Conservation (phyloP, 2,113 vertebrate genomes). For the Triplophysa siluroides region DNA sequence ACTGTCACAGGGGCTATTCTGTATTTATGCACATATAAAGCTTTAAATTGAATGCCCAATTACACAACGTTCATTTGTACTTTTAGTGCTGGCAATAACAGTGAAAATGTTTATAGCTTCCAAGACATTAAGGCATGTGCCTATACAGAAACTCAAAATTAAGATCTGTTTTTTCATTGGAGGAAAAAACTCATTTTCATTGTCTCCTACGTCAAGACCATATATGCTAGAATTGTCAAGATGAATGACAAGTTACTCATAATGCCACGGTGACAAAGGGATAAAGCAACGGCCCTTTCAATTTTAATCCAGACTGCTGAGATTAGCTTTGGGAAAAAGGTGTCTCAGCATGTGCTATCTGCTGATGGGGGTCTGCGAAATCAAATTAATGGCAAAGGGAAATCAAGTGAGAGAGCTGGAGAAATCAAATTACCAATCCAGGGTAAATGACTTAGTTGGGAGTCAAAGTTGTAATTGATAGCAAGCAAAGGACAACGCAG, state of each 20-base stretch:
- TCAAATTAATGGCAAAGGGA: slow-evolving; percentile 81
- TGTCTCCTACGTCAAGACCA: background rate
- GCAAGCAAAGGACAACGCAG: slow-evolving; percentile 67
- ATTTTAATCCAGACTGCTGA: slow-evolving; percentile 72
- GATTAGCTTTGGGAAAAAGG: slow-evolving; percentile 75
- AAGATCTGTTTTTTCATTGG: no score
- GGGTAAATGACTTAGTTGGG: slow-evolving; percentile 78
- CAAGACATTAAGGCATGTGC: no score
- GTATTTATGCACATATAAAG: no score
- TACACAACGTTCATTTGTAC: no score
- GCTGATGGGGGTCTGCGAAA: slow-evolving; percentile 76
- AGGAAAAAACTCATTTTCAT: no score
- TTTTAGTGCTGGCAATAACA: no score
- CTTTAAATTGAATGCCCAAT: no score
- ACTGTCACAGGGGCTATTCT: no score
- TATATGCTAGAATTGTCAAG: background rate
- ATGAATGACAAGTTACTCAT: slow-evolving; percentile 33
- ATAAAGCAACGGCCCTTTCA: slow-evolving; percentile 59
- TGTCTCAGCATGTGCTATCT: slow-evolving; percentile 72
- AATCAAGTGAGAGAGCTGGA: slow-evolving; percentile 75
- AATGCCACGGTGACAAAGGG: slow-evolving; percentile 47
- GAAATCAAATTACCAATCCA: slow-evolving; percentile 80
- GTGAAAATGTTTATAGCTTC: no score
- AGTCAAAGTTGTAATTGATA: slow-evolving; percentile 83
- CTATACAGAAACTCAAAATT: no score